Conservation (phyloP, 1,140 invertebrate species). For the Bombus balteatus region DNA sequence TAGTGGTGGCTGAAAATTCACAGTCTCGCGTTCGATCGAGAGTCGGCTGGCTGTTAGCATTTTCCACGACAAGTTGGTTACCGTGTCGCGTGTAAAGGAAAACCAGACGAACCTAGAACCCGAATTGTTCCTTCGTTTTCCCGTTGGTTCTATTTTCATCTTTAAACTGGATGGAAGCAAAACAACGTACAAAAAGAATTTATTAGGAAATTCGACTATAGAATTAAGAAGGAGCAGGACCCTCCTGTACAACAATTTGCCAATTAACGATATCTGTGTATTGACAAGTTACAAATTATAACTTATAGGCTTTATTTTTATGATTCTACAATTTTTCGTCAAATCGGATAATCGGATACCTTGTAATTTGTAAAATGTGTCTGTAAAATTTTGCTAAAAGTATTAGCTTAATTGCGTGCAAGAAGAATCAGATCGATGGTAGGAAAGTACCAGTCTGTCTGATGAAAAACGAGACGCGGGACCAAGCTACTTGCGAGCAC, state of each 20-base stretch:
- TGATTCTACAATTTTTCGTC: not conserved
- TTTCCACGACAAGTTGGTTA: constrained; percentile 51
- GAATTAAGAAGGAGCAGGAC: too few species aligned
- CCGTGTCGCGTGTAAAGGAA: constrained; percentile 26
- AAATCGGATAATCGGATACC: not conserved
- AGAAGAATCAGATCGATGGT: constrained; percentile 4
- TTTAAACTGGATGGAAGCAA: not conserved
- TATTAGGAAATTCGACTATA: not conserved
- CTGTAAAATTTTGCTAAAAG: too few species aligned
- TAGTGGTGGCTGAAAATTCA: constrained; percentile 28
- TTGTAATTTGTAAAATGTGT: too few species aligned
- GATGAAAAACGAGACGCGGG: not conserved
- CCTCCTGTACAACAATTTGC: not conserved
- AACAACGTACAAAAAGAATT: not conserved
- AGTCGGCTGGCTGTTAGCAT: constrained; percentile 40
- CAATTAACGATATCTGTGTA: not conserved
- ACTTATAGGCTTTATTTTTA: too few species aligned
- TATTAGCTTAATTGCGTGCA: not conserved
- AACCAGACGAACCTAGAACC: not conserved
- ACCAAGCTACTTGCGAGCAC: constrained; percentile 2
- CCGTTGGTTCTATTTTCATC: not conserved
- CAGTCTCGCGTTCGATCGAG: constrained; percentile 33
- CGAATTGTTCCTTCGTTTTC: not conserved
- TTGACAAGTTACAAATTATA: too few species aligned
- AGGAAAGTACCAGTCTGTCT: not conserved